Evolutionary conservation across 1,140 invertebrate species (phyloP), one percentile per base, ranked within the genome.

Genomic region (Macrocentrus cingulum): DNA sequence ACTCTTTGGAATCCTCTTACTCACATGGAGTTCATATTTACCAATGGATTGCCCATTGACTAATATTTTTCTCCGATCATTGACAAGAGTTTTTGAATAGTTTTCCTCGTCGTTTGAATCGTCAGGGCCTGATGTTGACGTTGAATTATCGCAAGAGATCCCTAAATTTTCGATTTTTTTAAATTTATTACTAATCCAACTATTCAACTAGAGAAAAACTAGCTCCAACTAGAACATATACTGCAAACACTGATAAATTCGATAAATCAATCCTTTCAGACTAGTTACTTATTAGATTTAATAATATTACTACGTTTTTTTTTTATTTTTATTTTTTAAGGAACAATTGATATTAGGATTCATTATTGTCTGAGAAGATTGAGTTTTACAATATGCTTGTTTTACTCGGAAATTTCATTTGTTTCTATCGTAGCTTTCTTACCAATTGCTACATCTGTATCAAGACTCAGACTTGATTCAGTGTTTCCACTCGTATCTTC

Each of bases 1-100:
- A 49, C 76, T 78, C 45, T 71, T 76, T 1, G 67, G 63, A 2
- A 76, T 51, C 39, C 65, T 56, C 39, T 65, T 69, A 1, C 68
- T 62, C 1, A 56, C 22, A 4, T 58, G 44, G 25, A 45, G 37
- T 18, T 54, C 56, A 15, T 54, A 22, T 11, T 56, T 66, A 42
- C 37, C 53, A n/a, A n/a, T n/a, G n/a, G 16, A 59, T 42, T 0
- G 53, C 53, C 63, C 70, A 22, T 72, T 71, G 1, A 56, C 8
- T 1, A 59, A 52, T 1, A 39, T 45, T 13, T 49, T 50, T 44
- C 8, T n/a, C 48, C 37, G 1, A 11, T 29, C 25, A 19, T 1
- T 13, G 13, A 36, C 29, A 6, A 7, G 9, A 9, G 2, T 42
- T 42, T 56, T 18, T 44, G 16, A 13, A 41, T 53, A 16, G 20